Percentiles rank a stretch among this genome's conserved stretches.
These are phyloP conservation scores for Palythoa grandis DNA, from an alignment of 92 coral and sea anemone genomes.

Conservation along the genomic window DNA sequence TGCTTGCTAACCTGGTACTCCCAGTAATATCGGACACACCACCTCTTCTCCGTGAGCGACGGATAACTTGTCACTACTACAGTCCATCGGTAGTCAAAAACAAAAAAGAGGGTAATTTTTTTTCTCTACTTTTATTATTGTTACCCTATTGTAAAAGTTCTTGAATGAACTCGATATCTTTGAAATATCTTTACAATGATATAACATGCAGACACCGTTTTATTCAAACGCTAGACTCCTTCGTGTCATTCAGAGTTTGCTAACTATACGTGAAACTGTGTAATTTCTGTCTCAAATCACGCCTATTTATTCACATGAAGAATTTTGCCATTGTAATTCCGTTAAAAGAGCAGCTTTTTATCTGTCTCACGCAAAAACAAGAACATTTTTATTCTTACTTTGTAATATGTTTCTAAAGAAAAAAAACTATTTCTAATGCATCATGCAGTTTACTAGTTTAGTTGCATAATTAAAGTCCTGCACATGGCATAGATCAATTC, in stretches of 20 bases:
- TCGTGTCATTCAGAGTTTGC: too few relatives aligned
- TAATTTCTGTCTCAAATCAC: too few relatives aligned
- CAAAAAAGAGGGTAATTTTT: conserved; percentile 86
- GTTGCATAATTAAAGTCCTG: too few relatives aligned
- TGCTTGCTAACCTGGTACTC: conserved; percentile 93
- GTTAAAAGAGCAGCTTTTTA: neutral
- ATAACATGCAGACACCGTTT: too few relatives aligned
- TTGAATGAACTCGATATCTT: too few relatives aligned
- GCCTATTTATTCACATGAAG: too few relatives aligned
- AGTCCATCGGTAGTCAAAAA: conserved; percentile 67
- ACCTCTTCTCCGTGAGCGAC: conserved; percentile 64
- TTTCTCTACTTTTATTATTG: neutral
- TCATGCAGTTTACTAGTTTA: too few relatives aligned
- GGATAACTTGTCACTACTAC: conserved; percentile 81
- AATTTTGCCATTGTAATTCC: neutral
- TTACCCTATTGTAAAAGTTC: too few relatives aligned
- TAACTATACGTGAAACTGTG: too few relatives aligned
- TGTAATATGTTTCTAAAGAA: neutral
- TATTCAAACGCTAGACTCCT: too few relatives aligned
- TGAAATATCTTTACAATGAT: too few relatives aligned
- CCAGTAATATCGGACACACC: conserved; percentile 75
- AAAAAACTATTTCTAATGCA: neutral
- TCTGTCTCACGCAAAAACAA: neutral
- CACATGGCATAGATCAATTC: neutral
- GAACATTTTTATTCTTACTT: neutral